Conservation (phyloP, 1,140 invertebrate genomes). For the Psix sp. region DNA sequence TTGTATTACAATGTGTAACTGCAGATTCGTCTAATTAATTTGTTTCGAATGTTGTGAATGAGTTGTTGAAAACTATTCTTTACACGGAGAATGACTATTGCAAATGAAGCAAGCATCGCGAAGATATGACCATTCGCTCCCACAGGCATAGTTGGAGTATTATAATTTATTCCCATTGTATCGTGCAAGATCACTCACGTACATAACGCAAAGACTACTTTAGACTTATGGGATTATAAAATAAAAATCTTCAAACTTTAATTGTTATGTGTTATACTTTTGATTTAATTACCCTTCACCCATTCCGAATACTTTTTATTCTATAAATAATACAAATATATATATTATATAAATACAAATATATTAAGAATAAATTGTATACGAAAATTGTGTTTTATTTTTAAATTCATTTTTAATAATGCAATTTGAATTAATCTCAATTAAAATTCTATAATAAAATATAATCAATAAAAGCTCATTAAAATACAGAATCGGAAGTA, state of each 20-base stretch:
- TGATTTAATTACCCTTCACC: slow-evolving; percentile 1
- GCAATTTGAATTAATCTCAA: too few species aligned
- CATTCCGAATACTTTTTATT: neutral
- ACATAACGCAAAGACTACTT: slow-evolving; percentile 75
- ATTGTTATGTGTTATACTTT: slow-evolving; percentile 55
- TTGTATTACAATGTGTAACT: too few species aligned
- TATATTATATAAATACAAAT: too few species aligned
- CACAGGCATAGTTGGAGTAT: slow-evolving; percentile 76
- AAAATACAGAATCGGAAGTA: too few species aligned
- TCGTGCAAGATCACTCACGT: slow-evolving; percentile 75
- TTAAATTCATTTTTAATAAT: too few species aligned
- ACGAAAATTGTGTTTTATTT: too few species aligned
- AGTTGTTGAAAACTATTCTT: neutral
- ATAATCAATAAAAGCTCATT: too few species aligned
- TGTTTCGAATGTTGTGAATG: slow-evolving; percentile 18
- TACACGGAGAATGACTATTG: slow-evolving; percentile 8
- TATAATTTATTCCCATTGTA: slow-evolving; percentile 78
- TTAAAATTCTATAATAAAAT: too few species aligned
- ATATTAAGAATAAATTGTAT: too few species aligned
- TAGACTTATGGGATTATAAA: slow-evolving; percentile 77
- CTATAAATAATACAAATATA: too few species aligned
- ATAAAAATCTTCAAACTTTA: slow-evolving; percentile 75
- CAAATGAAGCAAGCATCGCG: slow-evolving; percentile 3
- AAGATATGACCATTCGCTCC: slow-evolving; percentile 66
- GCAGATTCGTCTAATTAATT: too few species aligned